Conservation (phyloP, 1,140 invertebrate genomes). For the Anthonomus grandis region DNA sequence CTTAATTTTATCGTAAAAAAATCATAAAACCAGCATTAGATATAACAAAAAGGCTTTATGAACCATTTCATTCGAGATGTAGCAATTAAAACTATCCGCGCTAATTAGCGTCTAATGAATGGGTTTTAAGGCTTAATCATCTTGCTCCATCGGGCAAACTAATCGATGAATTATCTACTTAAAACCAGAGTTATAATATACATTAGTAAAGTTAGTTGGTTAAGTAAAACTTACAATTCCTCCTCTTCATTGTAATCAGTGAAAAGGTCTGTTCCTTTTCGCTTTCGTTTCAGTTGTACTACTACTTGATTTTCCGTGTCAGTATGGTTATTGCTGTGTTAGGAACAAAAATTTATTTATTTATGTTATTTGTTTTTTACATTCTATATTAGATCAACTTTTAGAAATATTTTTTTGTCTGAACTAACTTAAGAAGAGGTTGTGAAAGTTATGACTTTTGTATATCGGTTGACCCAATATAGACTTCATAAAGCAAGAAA, state of each 20-base stretch:
- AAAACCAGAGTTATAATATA: conserved; percentile 18
- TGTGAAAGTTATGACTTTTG: too few relatives aligned
- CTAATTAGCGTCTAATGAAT: conserved; percentile 20
- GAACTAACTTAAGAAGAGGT: too few relatives aligned
- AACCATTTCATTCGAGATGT: too few relatives aligned
- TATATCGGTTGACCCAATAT: too few relatives aligned
- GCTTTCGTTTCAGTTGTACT: conserved; percentile 30
- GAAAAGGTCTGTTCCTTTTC: conserved; percentile 34
- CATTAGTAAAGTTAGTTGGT: conserved; percentile 25
- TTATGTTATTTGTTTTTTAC: too few relatives aligned
- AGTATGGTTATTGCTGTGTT: conserved; percentile 31
- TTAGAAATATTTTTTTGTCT: too few relatives aligned
- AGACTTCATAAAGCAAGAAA: too few relatives aligned
- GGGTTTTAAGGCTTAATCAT: conserved; percentile 17
- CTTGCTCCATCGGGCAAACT: conserved; percentile 18
- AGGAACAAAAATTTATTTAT: conserved; percentile 30
- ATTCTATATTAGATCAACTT: too few relatives aligned
- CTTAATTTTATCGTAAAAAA: too few relatives aligned
- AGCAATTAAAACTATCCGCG: conserved; percentile 2
- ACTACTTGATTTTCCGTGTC: conserved; percentile 32
- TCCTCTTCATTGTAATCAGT: conserved; percentile 37
- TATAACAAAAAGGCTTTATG: too few relatives aligned
- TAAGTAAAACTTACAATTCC: conserved; percentile 33
- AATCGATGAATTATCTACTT: conserved; percentile 23
- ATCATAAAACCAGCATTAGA: too few relatives aligned